Evolutionary conservation across 1,140 invertebrate species (phyloP).

Genomic region (Saccostrea cuccullata): DNA sequence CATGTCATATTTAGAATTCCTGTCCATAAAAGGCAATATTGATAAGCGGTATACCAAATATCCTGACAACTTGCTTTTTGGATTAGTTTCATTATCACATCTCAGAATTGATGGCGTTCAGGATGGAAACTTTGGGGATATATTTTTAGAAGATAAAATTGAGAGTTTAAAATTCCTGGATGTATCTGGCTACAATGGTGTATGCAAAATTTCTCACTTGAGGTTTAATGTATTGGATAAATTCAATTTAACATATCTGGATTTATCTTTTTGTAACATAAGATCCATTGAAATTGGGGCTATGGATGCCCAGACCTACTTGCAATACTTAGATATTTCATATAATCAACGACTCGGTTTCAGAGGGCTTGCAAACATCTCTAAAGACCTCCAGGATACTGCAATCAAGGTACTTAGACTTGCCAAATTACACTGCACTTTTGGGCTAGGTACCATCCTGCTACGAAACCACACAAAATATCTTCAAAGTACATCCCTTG

Average conservation of each 20-base stretch:
- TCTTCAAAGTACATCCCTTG: conserved; percentile 25
- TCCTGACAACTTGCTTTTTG: not conserved
- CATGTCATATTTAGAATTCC: not conserved
- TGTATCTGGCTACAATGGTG: not conserved
- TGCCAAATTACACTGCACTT: conserved; percentile 49
- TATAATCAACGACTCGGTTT: conserved; percentile 44
- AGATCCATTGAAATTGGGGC: conserved; percentile 38
- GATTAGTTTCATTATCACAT: not conserved
- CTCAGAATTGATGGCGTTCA: conserved; percentile 8
- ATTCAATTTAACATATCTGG: conserved; percentile 24
- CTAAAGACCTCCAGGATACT: conserved; percentile 38
- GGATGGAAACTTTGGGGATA: not conserved
- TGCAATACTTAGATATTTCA: conserved; percentile 42
- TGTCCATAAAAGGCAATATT: not conserved
- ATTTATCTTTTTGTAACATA: conserved; percentile 46
- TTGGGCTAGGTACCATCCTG: conserved; percentile 36
- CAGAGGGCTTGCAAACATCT: conserved; percentile 27
- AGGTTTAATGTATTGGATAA: not conserved
- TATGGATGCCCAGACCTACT: not conserved
- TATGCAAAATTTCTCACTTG: not conserved
- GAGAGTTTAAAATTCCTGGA: conserved; percentile 21
- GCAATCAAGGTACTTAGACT: conserved; percentile 42
- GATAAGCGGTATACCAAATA: not conserved
- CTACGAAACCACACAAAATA: not conserved
- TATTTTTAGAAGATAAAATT: not conserved